Base-by-base conservation (phyloP, 2,888 invertebrate genomes). In the Nemapogon koenigi region DNA sequence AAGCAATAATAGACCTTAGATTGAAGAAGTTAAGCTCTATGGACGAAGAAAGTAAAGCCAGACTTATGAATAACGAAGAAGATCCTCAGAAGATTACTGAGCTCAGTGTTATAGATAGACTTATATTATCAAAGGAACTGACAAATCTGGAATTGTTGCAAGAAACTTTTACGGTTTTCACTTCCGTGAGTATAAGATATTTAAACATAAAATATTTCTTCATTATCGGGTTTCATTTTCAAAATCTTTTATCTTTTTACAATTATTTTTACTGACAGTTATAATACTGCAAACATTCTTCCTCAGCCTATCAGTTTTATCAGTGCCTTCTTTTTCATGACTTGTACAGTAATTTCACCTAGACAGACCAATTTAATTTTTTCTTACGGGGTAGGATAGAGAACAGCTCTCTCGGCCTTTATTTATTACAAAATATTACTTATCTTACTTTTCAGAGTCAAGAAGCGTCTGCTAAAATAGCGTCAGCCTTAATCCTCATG, bases 371-470 rank as follows among this genome's bases (percentile, higher is more conserved):
- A n/a, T n/a, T n/a, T n/a, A n/a, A n/a, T n/a, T n/a, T n/a, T n/a
- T n/a, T n/a, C n/a, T n/a, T n/a, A n/a, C n/a, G n/a, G n/a, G n/a
- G n/a, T n/a, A n/a, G n/a, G n/a, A n/a, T n/a, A n/a, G n/a, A n/a
- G n/a, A n/a, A n/a, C n/a, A n/a, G n/a, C n/a, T n/a, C n/a, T n/a
- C n/a, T n/a, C n/a, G n/a, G n/a, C n/a, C n/a, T n/a, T n/a, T n/a
- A n/a, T n/a, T n/a, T n/a, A n/a, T n/a, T n/a, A n/a, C n/a, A n/a
- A n/a, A n/a, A n/a, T n/a, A n/a, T n/a, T n/a, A n/a, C n/a, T n/a
- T n/a, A n/a, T n/a, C n/a, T n/a, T n/a, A 18, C 18, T 42, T 70
- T 63, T 43, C 58, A 75, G 75, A 70, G 71, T 48, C 75, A 75
- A 52, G 75, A 75, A 47, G 65, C 75, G 0, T 49, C 72, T 2